Evolutionary conservation across 2,797 vertebrate genomes (phyloP).

Genomic region (Poecilia gillii): DNA sequence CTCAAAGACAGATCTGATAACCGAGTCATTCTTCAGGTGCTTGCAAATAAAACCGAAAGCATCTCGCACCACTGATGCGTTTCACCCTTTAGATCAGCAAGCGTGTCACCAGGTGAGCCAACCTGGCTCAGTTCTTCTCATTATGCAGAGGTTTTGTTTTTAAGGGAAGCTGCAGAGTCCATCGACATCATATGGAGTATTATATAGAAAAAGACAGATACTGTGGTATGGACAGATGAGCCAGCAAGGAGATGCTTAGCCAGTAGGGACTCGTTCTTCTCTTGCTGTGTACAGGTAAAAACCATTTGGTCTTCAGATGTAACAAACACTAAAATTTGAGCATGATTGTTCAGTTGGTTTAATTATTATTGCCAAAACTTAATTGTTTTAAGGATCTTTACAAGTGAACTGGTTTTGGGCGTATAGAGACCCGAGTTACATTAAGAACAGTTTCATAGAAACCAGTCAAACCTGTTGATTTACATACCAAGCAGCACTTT

Average conservation of each 20-base stretch:
- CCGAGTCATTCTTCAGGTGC: not conserved
- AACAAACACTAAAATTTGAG: not conserved
- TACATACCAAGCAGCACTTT: constrained; percentile 7
- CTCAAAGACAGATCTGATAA: not conserved
- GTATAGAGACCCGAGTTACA: not conserved
- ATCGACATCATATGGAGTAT: not conserved
- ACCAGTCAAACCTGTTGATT: constrained; percentile 34
- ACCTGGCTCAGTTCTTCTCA: not conserved
- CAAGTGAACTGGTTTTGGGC: not conserved
- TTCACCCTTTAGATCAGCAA: not conserved
- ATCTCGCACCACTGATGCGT: not conserved
- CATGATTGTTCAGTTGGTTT: not conserved
- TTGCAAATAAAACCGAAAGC: not conserved
- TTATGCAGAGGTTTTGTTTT: not conserved
- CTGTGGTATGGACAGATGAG: not conserved
- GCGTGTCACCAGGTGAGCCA: not conserved
- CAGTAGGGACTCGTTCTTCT: not conserved
- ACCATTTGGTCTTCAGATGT: not conserved
- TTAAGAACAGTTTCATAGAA: constrained; percentile 4
- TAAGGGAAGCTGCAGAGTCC: not conserved
- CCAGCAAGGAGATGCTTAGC: not conserved
- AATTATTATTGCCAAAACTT: not conserved
- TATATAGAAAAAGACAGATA: too few relatives aligned
- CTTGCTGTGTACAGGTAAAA: not conserved
- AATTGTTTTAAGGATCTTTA: not conserved